phyloP scores from a whole-genome alignment of 1,140 invertebrate species.

The Periplaneta americana region DNA sequence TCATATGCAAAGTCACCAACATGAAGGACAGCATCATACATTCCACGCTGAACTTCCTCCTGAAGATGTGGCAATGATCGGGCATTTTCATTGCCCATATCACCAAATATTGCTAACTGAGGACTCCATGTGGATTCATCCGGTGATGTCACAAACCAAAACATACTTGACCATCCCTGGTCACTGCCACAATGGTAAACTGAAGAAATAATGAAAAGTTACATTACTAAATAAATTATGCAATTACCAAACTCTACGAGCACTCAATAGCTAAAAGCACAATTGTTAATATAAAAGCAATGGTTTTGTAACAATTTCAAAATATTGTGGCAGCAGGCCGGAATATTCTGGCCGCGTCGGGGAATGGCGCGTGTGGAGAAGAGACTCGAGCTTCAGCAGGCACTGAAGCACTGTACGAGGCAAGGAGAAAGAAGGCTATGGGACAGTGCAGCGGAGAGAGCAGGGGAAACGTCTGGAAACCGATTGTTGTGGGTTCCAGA shows the following conservation, averaged over 20 bases:
- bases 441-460: too few species aligned
- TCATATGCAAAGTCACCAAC: slow-evolving; percentile 97
- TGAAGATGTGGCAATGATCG: slow-evolving; percentile 73
- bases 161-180: slow-evolving; percentile 72
- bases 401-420: too few species aligned
- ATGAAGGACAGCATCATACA: slow-evolving; percentile 86
- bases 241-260: background rate
- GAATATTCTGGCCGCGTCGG: too few species aligned
- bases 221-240: background rate
- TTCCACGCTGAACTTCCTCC: slow-evolving; percentile 69
- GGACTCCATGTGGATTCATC: slow-evolving; percentile 67
- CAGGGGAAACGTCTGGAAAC: too few species aligned
- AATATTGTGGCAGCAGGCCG: too few species aligned
- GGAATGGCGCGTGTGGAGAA: too few species aligned
- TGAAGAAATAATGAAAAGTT: slow-evolving; percentile 38
- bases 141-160: slow-evolving; percentile 65
- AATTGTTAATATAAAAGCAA: too few species aligned
- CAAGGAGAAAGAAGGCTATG: too few species aligned
- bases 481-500: too few species aligned
- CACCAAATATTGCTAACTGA: slow-evolving; percentile 78
- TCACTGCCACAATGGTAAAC: slow-evolving; percentile 79
- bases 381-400: too few species aligned
- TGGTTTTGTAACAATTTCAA: too few species aligned
- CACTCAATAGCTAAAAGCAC: background rate
- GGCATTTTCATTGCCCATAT: slow-evolving; percentile 88